These are phyloP conservation scores for Gymnocheta viridis DNA, from an alignment of 2,888 invertebrate species.

Conservation along the genomic window DNA sequence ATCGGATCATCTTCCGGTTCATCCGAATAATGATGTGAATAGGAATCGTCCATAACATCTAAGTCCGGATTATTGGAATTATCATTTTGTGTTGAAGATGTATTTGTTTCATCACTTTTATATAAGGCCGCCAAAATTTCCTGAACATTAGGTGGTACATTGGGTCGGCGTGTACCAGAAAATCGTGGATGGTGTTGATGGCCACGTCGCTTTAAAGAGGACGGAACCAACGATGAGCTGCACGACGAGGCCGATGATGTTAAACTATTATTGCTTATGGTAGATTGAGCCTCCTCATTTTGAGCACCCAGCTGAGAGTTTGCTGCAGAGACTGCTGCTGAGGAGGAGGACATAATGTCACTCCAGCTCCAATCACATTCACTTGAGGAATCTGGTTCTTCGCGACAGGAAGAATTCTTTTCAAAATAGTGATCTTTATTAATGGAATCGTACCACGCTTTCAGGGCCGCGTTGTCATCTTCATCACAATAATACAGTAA, in stretches of 20 bases:
- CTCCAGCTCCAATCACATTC: slow-evolving; percentile 69
- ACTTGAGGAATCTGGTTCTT: slow-evolving; percentile 49
- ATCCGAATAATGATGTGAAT: slow-evolving; percentile 66
- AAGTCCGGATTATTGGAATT: slow-evolving; percentile 67
- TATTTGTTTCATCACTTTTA: slow-evolving; percentile 75
- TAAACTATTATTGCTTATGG: slow-evolving; percentile 76
- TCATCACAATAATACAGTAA: slow-evolving; percentile 80
- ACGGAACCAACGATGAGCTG: slow-evolving; percentile 71
- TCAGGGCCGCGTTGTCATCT: slow-evolving; percentile 72
- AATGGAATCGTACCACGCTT: slow-evolving; percentile 59
- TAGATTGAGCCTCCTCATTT: slow-evolving; percentile 74
- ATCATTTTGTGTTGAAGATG: slow-evolving; percentile 56
- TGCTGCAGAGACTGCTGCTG: slow-evolving; percentile 30
- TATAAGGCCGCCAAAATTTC: slow-evolving; percentile 81
- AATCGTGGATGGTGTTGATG: slow-evolving; percentile 90
- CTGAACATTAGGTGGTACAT: slow-evolving; percentile 82
- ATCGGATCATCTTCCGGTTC: slow-evolving; percentile 67
- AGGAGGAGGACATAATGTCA: slow-evolving; percentile 64
- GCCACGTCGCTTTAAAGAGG: slow-evolving; percentile 84
- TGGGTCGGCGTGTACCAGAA: slow-evolving; percentile 84
- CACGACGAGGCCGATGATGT: slow-evolving; percentile 68
- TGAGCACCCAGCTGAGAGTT: slow-evolving; percentile 71
- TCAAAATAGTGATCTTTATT: slow-evolving; percentile 35
- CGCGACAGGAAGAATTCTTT: slow-evolving; percentile 28
- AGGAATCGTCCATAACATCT: slow-evolving; percentile 66